phyloP scores from a whole-genome alignment of 1,140 invertebrate species.

The Bombus pyrosoma region DNA sequence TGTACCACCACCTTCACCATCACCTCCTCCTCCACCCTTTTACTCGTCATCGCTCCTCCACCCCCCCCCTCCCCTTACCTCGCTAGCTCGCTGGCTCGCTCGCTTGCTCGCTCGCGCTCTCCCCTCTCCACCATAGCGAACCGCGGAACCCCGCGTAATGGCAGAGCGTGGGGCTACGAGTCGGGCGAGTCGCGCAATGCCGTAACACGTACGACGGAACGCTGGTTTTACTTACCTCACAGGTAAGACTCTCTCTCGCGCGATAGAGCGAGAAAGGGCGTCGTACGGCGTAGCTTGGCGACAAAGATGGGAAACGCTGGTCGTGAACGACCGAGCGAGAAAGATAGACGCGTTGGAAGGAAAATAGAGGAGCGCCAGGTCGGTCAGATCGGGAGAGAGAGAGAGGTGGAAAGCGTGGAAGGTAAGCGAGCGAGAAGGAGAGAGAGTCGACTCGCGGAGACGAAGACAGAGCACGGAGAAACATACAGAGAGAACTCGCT shows the following conservation, averaged over 20 bases:
- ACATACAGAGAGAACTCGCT: constrained; percentile 59
- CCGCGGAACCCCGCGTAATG: constrained; percentile 49
- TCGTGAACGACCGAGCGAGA: constrained; percentile 27
- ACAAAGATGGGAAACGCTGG: constrained; percentile 9
- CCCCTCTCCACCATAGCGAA: neutral
- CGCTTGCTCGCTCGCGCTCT: constrained; percentile 59
- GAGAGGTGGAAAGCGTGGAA: constrained; percentile 8
- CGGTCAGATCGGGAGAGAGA: constrained; percentile 3
- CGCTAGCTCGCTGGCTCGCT: constrained; percentile 71
- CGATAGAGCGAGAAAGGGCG: constrained; percentile 31
- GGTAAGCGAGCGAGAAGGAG: constrained; percentile 38
- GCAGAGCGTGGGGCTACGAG: constrained; percentile 45
- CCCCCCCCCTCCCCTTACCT: neutral
- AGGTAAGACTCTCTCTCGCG: constrained; percentile 74
- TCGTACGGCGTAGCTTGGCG: constrained; percentile 20
- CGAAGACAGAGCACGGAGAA: constrained; percentile 59
- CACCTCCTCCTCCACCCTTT: neutral
- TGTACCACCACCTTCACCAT: constrained; percentile 54
- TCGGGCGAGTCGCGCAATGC: constrained; percentile 78
- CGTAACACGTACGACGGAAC: constrained; percentile 78
- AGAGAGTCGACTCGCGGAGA: constrained; percentile 33
- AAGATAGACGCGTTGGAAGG: constrained; percentile 17
- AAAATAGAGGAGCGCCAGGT: constrained; percentile 17
- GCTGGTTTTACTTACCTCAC: constrained; percentile 82
- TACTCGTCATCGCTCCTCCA: constrained; percentile 23